Base-by-base conservation (phyloP, 2,113 vertebrate genomes). In the Ascaphus truei region DNA sequence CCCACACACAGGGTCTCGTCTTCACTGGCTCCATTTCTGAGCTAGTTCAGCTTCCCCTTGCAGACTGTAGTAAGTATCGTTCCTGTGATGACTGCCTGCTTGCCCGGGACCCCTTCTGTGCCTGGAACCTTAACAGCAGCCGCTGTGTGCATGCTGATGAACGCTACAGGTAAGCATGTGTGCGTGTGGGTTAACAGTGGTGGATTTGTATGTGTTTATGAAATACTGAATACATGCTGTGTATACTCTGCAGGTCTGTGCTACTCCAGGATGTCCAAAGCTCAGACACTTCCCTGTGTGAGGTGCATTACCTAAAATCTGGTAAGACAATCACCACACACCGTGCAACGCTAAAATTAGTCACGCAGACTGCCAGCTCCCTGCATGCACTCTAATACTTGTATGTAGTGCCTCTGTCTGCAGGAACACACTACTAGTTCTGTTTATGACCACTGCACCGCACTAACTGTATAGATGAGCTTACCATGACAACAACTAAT, bases 51-150 rank as follows among this genome's bases (percentile, higher is more conserved):
- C 75, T 99, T 77, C 93, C 95, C 30, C 80, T 96, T 82, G 94
- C 95, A 0, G 92, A 96, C 80, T 99, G 96, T 18, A 76, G 81
- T 72, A 95, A 94, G 74, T 99, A 98, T 84, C 91, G 83, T 55
- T 93, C 92, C 5, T 97, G 93, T 66, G 88, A 88, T 0, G 96
- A 99, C 86, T 99, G 96, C 2, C 80, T 96, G 72, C 91, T 99
- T 0, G 91, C 96, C 27, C 86, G 95, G 48, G 96, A 98, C 71
- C 96, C 96, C 60, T 96, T 95, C 87, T 98, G 96, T 1, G 95
- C 92, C 53, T 98, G 96, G 95, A 95, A 86, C 69, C 84, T 82
- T 51, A 95, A 96, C 43, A 75, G 84, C 47, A 93, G 93, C 36
- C 90, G 89, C 68, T 98, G 96, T 1, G 89, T 96, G 39, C 88